Conservation (phyloP, 1,140 invertebrate species). For the Dendrolimus punctatus region DNA sequence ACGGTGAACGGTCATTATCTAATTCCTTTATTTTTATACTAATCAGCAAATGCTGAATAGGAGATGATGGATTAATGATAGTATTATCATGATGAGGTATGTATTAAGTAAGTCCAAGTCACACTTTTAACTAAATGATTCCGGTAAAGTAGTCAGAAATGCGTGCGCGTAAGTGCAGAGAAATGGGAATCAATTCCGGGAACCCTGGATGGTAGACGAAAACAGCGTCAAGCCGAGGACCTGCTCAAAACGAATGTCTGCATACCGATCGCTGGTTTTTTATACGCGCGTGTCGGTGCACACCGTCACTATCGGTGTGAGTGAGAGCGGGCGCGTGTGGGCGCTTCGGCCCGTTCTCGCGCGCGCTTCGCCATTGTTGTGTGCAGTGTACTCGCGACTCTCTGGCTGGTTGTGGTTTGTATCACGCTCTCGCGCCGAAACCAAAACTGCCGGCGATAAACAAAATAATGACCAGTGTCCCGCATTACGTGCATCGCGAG, state of each 20-base stretch:
- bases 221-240: conserved; percentile 68
- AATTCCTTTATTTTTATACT: too few species aligned
- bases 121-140: too few species aligned
- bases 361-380: conserved; percentile 58
- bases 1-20: too few species aligned
- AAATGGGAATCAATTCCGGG: conserved; percentile 18
- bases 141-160: not conserved
- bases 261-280: conserved; percentile 71
- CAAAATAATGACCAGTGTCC: conserved; percentile 63
- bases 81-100: too few species aligned
- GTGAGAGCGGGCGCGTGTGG: conserved; percentile 31
- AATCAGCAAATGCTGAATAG: too few species aligned
- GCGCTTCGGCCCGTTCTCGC: conserved; percentile 49
- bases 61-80: too few species aligned
- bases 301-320: conserved; percentile 28
- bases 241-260: conserved; percentile 70
- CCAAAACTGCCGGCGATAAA: conserved; percentile 60
- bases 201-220: conserved; percentile 66
- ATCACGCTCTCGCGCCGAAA: conserved; percentile 25
- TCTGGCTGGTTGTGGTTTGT: conserved; percentile 33
- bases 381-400: conserved; percentile 56
- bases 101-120: too few species aligned
- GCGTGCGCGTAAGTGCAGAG: conserved; percentile 7
- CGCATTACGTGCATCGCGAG: conserved; percentile 56
- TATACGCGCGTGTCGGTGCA: conserved; percentile 59